phyloP scores from a whole-genome alignment of 2,888 invertebrate genomes.

The Hirtodrosophila confusa region DNA sequence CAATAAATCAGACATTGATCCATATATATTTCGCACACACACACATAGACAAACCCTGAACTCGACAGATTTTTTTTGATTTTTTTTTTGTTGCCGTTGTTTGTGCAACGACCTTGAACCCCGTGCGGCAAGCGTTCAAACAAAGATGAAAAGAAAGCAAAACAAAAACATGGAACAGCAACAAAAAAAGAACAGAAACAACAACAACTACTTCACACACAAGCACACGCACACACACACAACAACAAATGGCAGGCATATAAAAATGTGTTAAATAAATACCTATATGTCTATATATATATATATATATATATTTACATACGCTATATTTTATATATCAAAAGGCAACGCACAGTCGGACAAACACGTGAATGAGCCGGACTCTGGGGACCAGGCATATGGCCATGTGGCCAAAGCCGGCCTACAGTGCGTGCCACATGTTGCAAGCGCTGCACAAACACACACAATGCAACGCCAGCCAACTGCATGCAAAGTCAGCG shows the following conservation, averaged over 20 bases:
- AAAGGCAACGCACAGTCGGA: slow-evolving; percentile 52
- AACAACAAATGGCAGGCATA: slow-evolving; percentile 51
- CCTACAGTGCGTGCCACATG: slow-evolving; percentile 78
- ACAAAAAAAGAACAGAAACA: slow-evolving; percentile 45
- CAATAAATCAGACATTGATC: slow-evolving; percentile 83
- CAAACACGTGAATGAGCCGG: slow-evolving; percentile 41
- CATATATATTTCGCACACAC: slow-evolving; percentile 67
- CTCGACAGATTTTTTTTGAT: slow-evolving; percentile 41
- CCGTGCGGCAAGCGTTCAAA: slow-evolving; percentile 67
- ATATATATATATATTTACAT: slow-evolving; percentile 23
- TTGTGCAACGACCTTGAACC: slow-evolving; percentile 74
- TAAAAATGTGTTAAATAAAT: slow-evolving; percentile 78
- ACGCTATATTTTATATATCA: slow-evolving; percentile 40
- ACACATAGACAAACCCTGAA: slow-evolving; percentile 56
- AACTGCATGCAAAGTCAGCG: slow-evolving; percentile 47
- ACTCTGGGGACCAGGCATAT: slow-evolving; percentile 40
- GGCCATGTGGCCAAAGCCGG: slow-evolving; percentile 68
- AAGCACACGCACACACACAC: slow-evolving; percentile 17
- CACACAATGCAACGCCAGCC: slow-evolving; percentile 40
- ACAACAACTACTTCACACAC: slow-evolving; percentile 38
- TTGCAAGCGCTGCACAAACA: slow-evolving; percentile 55
- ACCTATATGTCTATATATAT: slow-evolving; percentile 35
- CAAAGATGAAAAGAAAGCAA: slow-evolving; percentile 69
- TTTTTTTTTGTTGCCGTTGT: slow-evolving; percentile 26
- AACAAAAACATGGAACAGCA: slow-evolving; percentile 44